Evolutionary conservation across 2,888 invertebrate genomes (phyloP).

Genomic region (Dryobota labecula): DNA sequence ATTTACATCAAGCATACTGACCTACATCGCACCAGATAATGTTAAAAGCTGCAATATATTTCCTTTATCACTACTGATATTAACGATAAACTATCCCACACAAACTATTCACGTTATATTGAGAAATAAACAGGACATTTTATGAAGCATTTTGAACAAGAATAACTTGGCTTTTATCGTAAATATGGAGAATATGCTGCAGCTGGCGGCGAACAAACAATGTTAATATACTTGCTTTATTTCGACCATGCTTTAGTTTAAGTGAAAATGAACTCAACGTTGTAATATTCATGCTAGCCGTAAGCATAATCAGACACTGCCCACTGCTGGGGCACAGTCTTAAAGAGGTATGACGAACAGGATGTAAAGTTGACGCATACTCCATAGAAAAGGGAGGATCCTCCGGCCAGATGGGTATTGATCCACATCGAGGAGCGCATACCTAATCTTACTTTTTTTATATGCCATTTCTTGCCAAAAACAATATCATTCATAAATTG

Average conservation of each 20-base stretch:
- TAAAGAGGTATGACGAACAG: too few relatives aligned
- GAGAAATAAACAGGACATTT: conserved; percentile 25
- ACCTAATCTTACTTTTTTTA: too few relatives aligned
- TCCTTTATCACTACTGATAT: conserved; percentile 1
- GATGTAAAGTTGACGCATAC: too few relatives aligned
- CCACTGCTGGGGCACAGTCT: too few relatives aligned
- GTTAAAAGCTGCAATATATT: conserved; percentile 17
- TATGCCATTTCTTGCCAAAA: too few relatives aligned
- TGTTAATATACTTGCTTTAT: conserved; percentile 14
- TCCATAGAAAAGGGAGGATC: too few relatives aligned
- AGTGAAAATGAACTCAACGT: background rate
- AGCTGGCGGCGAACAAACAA: background rate
- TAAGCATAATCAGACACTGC: too few relatives aligned
- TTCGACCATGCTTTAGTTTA: background rate
- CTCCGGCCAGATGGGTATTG: too few relatives aligned
- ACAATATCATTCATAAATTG: too few relatives aligned
- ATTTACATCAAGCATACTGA: background rate
- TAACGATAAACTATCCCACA: background rate
- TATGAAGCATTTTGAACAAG: conserved; percentile 13
- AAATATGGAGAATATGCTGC: conserved; percentile 19
- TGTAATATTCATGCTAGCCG: background rate
- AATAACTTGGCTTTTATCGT: conserved; percentile 36
- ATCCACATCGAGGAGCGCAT: too few relatives aligned
- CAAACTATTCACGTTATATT: background rate
- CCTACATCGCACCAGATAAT: background rate